These are phyloP conservation scores for Drosophila triauraria DNA, from an alignment of 1,140 invertebrate species.

Conservation along the genomic window DNA sequence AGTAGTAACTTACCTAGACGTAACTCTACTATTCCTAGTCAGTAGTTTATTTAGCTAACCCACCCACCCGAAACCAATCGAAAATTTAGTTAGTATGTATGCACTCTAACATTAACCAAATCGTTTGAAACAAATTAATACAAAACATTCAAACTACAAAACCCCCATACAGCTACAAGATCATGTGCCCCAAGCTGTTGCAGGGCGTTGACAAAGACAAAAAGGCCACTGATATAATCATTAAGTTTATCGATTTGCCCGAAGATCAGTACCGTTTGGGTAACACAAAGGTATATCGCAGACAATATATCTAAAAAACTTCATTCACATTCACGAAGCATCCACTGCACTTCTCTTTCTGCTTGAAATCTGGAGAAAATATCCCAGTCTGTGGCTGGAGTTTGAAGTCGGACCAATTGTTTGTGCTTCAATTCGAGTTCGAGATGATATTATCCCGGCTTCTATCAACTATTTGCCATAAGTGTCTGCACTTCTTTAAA, in stretches of 20 bases:
- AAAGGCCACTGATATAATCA: slow-evolving; percentile 95
- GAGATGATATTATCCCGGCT: background rate
- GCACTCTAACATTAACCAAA: slow-evolving; percentile 45
- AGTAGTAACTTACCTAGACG: slow-evolving; percentile 66
- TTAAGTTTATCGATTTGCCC: slow-evolving; percentile 94
- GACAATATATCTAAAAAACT: slow-evolving; percentile 69
- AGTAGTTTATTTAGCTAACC: slow-evolving; percentile 41
- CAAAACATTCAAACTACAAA: slow-evolving; percentile 54
- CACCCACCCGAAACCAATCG: slow-evolving; percentile 1
- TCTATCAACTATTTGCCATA: slow-evolving; percentile 3
- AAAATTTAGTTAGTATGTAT: slow-evolving; percentile 45
- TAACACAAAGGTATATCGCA: slow-evolving; percentile 94
- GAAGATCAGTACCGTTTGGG: slow-evolving; percentile 97
- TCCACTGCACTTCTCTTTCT: slow-evolving; percentile 12
- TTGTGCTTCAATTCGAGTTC: background rate
- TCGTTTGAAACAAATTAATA: slow-evolving; percentile 50
- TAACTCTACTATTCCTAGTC: slow-evolving; percentile 54
- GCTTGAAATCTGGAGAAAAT: slow-evolving; percentile 22
- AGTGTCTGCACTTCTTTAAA: slow-evolving; percentile 14
- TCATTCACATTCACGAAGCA: slow-evolving; percentile 31
- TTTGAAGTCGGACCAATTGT: background rate
- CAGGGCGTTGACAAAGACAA: slow-evolving; percentile 91
- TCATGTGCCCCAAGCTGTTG: slow-evolving; percentile 92
- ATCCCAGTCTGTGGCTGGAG: background rate
- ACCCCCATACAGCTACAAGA: slow-evolving; percentile 92